Evolutionary conservation across 2,797 vertebrate genomes (phyloP).

Genomic region (Microctenopoma stevenorrisi): DNA sequence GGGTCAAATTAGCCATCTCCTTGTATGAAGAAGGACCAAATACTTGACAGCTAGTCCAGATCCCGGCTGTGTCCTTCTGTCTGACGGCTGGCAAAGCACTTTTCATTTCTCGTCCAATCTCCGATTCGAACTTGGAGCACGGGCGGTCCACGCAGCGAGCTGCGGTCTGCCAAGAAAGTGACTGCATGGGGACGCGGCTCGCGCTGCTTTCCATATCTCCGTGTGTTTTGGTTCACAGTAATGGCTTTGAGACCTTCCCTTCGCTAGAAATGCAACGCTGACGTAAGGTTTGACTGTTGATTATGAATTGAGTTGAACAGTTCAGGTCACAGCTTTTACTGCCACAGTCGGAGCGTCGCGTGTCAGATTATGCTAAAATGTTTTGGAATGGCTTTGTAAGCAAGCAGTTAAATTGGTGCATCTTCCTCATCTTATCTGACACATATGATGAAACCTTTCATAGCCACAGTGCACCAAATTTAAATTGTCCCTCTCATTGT

Average conservation of each 20-base stretch:
- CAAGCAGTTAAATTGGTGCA: constrained; percentile 13
- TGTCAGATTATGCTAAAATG: constrained; percentile 45
- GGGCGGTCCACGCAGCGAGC: constrained; percentile 37
- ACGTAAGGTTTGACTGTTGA: constrained; percentile 41
- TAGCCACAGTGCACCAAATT: background rate
- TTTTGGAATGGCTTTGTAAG: constrained; percentile 34
- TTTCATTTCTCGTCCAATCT: constrained; percentile 54
- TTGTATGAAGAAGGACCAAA: constrained; percentile 62
- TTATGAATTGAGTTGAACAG: constrained; percentile 24
- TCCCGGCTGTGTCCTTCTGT: constrained; percentile 58
- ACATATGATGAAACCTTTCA: constrained; percentile 24
- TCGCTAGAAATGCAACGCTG: constrained; percentile 42
- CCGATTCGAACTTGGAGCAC: constrained; percentile 44
- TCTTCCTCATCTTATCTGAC: constrained; percentile 17
- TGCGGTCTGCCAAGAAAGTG: constrained; percentile 53
- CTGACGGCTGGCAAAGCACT: constrained; percentile 51
- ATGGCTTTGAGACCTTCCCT: constrained; percentile 47
- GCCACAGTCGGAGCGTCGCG: constrained; percentile 26
- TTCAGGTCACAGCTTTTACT: constrained; percentile 27
- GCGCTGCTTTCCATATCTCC: constrained; percentile 34
- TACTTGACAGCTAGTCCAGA: constrained; percentile 67
- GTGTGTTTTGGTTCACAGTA: constrained; percentile 48
- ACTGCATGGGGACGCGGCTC: constrained; percentile 26
- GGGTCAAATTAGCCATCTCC: constrained; percentile 69
- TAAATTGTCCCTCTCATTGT: background rate